Conservation (phyloP, 2,797 vertebrate species). For the Sebastes miniatus region DNA sequence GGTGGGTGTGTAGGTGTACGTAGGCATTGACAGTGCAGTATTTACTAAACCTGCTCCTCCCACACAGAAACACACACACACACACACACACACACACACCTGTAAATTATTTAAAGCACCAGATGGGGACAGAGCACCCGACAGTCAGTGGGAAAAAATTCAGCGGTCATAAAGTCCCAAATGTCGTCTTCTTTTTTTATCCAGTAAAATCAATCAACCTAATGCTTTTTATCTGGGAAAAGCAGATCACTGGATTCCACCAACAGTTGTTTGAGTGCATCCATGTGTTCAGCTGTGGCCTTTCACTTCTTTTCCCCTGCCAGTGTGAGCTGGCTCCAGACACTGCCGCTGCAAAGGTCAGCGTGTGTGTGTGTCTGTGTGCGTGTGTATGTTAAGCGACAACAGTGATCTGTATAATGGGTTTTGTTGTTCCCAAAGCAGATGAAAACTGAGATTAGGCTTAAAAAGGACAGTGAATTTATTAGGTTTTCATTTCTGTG, state of each 20-base stretch:
- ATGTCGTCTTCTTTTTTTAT: constrained; percentile 14
- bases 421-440: constrained; percentile 75
- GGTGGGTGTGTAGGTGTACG: constrained; percentile 35
- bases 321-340: constrained; percentile 62
- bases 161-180: constrained; percentile 13
- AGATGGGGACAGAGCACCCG: constrained; percentile 52
- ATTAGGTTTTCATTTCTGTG: constrained; percentile 73
- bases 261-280: constrained; percentile 54
- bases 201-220: constrained; percentile 59
- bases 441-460: constrained; percentile 77
- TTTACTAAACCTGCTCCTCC: constrained; percentile 21
- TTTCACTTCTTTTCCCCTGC: constrained; percentile 59
- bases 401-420: constrained; percentile 73
- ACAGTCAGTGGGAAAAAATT: constrained; percentile 28
- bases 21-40: constrained; percentile 24
- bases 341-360: constrained; percentile 67
- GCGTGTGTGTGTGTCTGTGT: constrained; percentile 22
- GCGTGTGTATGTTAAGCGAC: constrained; percentile 31
- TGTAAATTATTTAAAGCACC: constrained; percentile 76
- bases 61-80: background rate
- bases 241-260: constrained; percentile 64
- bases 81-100: constrained; percentile 49
- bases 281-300: constrained; percentile 62
- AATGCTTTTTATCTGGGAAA: constrained; percentile 62
- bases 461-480: constrained; percentile 67